Base-by-base conservation (phyloP, 2,113 vertebrate genomes). In the Andinoacara biseriatus region DNA sequence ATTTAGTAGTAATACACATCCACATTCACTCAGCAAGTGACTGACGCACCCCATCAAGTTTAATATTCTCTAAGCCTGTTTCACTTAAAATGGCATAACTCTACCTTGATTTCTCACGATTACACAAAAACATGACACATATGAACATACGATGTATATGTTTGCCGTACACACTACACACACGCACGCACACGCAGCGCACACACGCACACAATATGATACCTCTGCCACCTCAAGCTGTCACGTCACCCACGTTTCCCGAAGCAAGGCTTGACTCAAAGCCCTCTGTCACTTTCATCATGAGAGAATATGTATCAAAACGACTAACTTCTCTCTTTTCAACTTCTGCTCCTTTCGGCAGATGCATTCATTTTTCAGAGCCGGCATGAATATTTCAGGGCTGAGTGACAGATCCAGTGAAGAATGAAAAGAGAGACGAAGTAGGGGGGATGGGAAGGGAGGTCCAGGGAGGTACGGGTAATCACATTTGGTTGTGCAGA, bases 321-420 rank as follows among this genome's bases (percentile, higher is more conserved):
- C 61, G 76, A 90, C 89, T 86, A 93, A 93, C 90, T 94, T 91
- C 86, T 86, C 87, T 87, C 81, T 80, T 92, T 89, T 91, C 89
- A 91, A 92, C 87, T 91, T 92, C 90, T 91, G 85, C 89, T 92
- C 80, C 84, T 93, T 94, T 93, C 74, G 61, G 93, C 90, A 88
- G 90, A 92, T 78, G 87, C 91, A 95, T 95, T 90, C 92, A 95
- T 95, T 93, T 95, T 95, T 94, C 92, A 94, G 92, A 88, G 76
- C 63, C 5, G 2, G 33, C 90, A 95, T 95, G 88, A 95, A 95
- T 95, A 95, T 94, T 95, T 94, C 81, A 95, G 81, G 57, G 59
- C 87, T 93, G 93, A 94, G 91, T 93, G 94, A 95, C 92, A 90
- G 92, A 92, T 92, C 86, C 87, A 93, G 87, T 92, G 92, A 92